Conservation (phyloP, 2,797 vertebrate species). For the Alca torda region DNA sequence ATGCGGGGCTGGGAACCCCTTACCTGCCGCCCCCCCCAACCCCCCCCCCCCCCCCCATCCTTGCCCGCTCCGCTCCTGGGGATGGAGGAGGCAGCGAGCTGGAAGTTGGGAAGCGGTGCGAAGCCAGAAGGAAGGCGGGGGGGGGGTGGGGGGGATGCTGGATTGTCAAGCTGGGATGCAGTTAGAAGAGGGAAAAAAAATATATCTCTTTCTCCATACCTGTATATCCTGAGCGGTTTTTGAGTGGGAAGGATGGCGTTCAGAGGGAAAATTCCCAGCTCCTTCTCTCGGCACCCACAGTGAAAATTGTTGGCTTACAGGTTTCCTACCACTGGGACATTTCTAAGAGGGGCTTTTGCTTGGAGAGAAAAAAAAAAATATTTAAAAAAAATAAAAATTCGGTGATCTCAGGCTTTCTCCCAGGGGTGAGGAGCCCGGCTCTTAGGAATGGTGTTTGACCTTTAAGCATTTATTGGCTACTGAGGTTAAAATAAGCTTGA, state of each 20-base stretch:
- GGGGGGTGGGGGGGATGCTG: not conserved
- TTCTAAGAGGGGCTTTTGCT: not conserved
- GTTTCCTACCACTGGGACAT: not conserved
- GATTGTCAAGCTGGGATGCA: not conserved
- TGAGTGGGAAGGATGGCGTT: not conserved
- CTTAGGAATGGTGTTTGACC: conserved; percentile 54
- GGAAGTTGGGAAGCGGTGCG: not conserved
- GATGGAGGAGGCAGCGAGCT: not conserved
- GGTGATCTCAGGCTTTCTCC: not conserved
- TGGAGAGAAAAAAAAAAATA: not conserved
- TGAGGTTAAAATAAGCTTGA: conserved; percentile 63
- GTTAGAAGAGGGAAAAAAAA: fast-evolving
- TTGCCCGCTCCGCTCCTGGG: not conserved
- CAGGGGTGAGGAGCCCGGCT: not conserved
- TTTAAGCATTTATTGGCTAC: conserved; percentile 65
- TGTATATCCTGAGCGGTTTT: not conserved
- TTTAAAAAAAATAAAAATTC: not conserved
- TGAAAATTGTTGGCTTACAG: not conserved
- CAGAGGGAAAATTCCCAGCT: not conserved
- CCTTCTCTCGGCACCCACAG: not conserved
- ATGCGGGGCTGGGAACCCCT: not conserved
- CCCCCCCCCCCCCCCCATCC: not conserved
- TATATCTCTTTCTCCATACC: not conserved
- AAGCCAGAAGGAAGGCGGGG: not conserved
- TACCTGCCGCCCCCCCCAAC: too few species aligned